phyloP scores from a whole-genome alignment of 2,113 vertebrate genomes.

The Butorides virescens region DNA sequence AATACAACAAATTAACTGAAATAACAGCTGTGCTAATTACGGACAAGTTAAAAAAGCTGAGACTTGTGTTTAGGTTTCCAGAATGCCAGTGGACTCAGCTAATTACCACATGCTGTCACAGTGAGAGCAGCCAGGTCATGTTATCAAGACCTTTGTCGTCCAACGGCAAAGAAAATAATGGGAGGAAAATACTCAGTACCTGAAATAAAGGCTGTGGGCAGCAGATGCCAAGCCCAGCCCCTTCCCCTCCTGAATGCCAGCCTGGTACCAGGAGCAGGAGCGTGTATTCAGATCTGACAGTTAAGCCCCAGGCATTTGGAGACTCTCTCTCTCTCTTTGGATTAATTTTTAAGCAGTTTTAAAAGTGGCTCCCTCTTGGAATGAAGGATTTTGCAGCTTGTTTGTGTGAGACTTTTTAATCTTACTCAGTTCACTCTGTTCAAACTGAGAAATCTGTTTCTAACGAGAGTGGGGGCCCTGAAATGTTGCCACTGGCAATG shows the following conservation, averaged over 20 bases:
- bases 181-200: not conserved
- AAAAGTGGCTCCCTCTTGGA: not conserved
- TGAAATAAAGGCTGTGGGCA: not conserved
- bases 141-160: conserved; percentile 50
- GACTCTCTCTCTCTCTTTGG: not conserved
- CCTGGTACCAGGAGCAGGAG: not conserved
- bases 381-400: not conserved
- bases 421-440: not conserved
- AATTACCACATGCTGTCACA: conserved; percentile 79
- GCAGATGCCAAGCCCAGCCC: not conserved
- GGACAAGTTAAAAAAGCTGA: not conserved
- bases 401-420: not conserved
- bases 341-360: conserved; percentile 3
- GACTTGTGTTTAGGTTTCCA: not conserved
- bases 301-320: not conserved
- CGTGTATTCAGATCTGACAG: not conserved
- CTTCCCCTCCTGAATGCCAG: not conserved
- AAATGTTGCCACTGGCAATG: accelerated
- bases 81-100: not conserved
- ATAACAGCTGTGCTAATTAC: conserved; percentile 7
- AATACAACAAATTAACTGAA: conserved; percentile 6
- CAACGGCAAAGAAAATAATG: not conserved
- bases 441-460: not conserved
- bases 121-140: conserved; percentile 73
- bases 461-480: not conserved